Evolutionary conservation across 2,797 vertebrate genomes (phyloP).

Genomic region (Ctenopoma kingsleyae): DNA sequence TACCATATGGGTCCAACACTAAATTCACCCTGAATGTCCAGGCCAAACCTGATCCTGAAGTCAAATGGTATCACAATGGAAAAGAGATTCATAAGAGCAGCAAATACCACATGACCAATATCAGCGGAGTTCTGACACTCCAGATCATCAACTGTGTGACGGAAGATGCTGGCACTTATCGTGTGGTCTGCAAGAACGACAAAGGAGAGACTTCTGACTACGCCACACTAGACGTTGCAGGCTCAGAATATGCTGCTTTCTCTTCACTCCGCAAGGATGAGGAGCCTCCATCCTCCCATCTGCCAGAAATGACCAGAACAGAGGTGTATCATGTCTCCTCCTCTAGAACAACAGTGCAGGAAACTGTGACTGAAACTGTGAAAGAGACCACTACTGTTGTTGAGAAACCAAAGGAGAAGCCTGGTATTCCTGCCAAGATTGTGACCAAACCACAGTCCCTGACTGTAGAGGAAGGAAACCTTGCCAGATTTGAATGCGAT

Average conservation of each 20-base stretch:
- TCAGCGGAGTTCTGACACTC: slow-evolving; percentile 93
- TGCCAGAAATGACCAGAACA: slow-evolving; percentile 91
- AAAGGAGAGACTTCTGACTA: slow-evolving; percentile 97
- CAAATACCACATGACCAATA: slow-evolving; percentile 92
- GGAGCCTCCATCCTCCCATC: slow-evolving; percentile 87
- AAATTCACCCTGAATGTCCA: slow-evolving; percentile 95
- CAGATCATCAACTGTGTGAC: slow-evolving; percentile 92
- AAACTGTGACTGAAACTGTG: slow-evolving; percentile 69
- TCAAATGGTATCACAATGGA: slow-evolving; percentile 97
- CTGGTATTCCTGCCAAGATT: slow-evolving; percentile 84
- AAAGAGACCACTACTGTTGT: slow-evolving; percentile 77
- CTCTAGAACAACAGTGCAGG: slow-evolving; percentile 86
- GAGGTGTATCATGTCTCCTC: slow-evolving; percentile 92
- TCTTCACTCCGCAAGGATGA: slow-evolving; percentile 90
- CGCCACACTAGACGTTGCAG: slow-evolving; percentile 93
- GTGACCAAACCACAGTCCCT: slow-evolving; percentile 92
- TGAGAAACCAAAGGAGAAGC: slow-evolving; percentile 56
- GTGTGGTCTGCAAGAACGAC: slow-evolving; percentile 91
- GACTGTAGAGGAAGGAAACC: slow-evolving; percentile 90
- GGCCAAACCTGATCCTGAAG: slow-evolving; percentile 91
- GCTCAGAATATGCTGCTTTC: slow-evolving; percentile 89
- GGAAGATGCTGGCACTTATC: slow-evolving; percentile 95
- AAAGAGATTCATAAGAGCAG: slow-evolving; percentile 89
- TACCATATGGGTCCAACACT: slow-evolving; percentile 90
- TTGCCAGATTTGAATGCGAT: slow-evolving; percentile 91